phyloP scores from a whole-genome alignment of 2,113 vertebrate genomes.

The Cyanoramphus novaezelandiae region DNA sequence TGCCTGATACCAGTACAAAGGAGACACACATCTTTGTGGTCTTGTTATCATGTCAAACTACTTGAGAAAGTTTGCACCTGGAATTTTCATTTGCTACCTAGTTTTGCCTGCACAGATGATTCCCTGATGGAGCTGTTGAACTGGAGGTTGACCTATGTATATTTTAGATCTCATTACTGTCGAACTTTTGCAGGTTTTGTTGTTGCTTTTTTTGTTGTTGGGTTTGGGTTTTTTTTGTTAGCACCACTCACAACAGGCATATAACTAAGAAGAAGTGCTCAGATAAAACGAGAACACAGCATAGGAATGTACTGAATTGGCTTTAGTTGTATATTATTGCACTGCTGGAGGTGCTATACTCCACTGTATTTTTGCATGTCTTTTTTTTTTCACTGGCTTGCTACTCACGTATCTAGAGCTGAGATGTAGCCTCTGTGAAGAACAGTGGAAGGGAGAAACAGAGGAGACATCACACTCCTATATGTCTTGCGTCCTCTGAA shows the following conservation, averaged over 20 bases:
- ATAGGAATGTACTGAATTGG: background rate
- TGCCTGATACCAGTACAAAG: background rate
- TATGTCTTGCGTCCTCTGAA: background rate
- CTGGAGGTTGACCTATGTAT: accelerated
- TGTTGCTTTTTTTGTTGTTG: background rate
- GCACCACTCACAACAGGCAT: background rate
- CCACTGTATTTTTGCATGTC: background rate
- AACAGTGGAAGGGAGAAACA: background rate
- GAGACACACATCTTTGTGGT: background rate
- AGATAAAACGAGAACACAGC: background rate
- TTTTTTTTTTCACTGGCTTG: background rate
- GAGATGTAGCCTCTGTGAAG: background rate
- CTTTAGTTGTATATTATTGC: background rate
- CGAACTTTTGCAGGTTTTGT: background rate
- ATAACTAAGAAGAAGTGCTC: background rate
- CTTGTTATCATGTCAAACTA: background rate
- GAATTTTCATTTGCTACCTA: background rate
- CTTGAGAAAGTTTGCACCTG: background rate
- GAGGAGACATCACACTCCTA: accelerated
- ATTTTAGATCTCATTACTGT: background rate
- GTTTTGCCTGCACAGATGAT: background rate
- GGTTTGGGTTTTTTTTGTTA: background rate
- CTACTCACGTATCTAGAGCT: background rate
- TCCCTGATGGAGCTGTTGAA: background rate
- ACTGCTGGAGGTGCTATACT: background rate